These are phyloP conservation scores for Phoebastria nigripes DNA, from an alignment of 2,797 vertebrate species.

Conservation along the genomic window DNA sequence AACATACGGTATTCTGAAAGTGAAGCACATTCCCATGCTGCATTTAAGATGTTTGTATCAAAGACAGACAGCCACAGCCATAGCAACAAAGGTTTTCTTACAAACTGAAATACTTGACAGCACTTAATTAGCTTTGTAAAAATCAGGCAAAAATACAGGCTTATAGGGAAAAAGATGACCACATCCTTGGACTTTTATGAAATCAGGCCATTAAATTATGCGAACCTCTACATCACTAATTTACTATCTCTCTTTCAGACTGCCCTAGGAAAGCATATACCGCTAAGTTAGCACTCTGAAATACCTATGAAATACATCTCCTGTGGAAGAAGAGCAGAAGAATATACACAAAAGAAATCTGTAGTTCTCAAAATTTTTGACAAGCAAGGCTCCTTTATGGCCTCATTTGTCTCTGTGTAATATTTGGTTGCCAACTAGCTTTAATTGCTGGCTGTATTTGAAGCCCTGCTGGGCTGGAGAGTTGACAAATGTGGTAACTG, in stretches of 20 bases:
- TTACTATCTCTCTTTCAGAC: background rate
- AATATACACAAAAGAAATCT: background rate
- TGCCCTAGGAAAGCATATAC: background rate
- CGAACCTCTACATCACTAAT: background rate
- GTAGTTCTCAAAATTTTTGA: background rate
- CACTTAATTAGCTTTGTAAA: background rate
- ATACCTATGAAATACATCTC: background rate
- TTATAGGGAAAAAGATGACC: background rate
- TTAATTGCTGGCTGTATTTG: background rate
- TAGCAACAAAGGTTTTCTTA: background rate
- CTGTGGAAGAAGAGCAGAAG: background rate
- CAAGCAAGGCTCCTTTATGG: background rate
- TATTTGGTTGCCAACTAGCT: background rate
- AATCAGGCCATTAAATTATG: background rate
- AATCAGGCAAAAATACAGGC: background rate
- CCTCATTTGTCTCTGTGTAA: background rate
- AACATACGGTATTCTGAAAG: background rate
- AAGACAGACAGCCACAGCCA: background rate
- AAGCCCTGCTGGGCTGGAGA: background rate
- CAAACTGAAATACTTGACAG: background rate
- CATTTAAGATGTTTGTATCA: background rate
- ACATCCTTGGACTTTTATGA: background rate
- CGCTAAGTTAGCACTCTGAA: background rate
- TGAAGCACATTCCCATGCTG: background rate
- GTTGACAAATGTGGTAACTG: background rate